Base-by-base conservation (phyloP, 2,888 invertebrate species). In the Orthosia gracilis region DNA sequence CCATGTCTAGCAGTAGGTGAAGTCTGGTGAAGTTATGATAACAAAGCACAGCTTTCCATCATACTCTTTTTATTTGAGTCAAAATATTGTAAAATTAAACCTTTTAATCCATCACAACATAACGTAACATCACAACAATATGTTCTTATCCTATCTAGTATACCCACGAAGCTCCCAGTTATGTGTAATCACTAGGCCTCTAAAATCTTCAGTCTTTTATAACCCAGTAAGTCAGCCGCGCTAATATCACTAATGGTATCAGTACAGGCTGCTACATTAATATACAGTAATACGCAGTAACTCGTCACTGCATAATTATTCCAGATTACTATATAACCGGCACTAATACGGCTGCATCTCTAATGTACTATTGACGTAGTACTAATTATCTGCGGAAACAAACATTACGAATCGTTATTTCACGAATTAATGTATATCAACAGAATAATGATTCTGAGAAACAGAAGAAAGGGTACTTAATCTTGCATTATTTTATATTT, bases 231-330 rank as follows among this genome's bases (percentile, higher is more conserved):
- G 31, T 78, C 79, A 59, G 7, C 17, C 13, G 7, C 17, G 52
- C 52, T 31, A 31, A 23, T 47, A 52, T 58, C 21, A 58, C 45
- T 31, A 52, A 74, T n/a, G 57, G 17, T 50, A 57, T 58, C 26
- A 18, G 71, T 31, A 21, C 45, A 26, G n/a, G 11, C 57, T 58
- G 57, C 45, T 13, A 40, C 9, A 9, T 21, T 52, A 52, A 52
- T 59, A 13, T 23, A 7, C 23, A 52, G 52, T 79, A 79, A 23
- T 40, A 23, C 47, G 26, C 40, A 54, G 31, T 40, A 61, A 21
- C n/a, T 75, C 80, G 52, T 18, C 80, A 21, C 75, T 73, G 73
- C 73, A 72, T 72, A 49, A 80, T 72, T 79, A 75, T 80, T 59
- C n/a, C 17, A 21, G 52, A 73, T 61, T 52, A 49, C n/a, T 49